phyloP scores from a whole-genome alignment of 2,113 vertebrate genomes.

The Zingel zingel region DNA sequence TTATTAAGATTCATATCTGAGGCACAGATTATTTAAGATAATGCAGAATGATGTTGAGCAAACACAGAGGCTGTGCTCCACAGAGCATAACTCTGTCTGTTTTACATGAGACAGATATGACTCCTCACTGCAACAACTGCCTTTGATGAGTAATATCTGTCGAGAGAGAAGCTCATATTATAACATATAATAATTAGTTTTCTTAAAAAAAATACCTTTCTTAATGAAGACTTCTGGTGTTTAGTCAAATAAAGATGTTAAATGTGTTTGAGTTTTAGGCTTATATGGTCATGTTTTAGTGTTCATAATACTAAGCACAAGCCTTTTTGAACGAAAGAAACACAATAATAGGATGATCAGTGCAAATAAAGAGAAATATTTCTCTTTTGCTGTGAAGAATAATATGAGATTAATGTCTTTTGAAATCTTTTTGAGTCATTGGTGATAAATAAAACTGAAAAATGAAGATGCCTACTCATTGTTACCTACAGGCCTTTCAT shows the following conservation, averaged over 20 bases:
- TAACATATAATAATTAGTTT: neutral
- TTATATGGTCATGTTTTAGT: neutral
- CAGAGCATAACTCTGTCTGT: conserved; percentile 7
- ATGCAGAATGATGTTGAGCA: neutral
- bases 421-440: conserved; percentile 19
- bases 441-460: conserved; percentile 33
- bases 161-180: neutral
- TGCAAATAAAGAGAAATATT: neutral
- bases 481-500: conserved; percentile 23
- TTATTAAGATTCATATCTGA: conserved; percentile 10
- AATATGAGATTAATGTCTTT: conserved; percentile 13
- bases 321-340: neutral
- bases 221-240: neutral
- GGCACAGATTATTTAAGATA: conserved; percentile 7
- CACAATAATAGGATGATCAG: neutral
- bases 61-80: conserved; percentile 2
- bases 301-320: neutral
- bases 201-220: neutral
- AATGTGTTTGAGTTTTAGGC: neutral
- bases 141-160: conserved; percentile 22
- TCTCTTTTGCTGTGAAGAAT: neutral
- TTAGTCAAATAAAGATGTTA: neutral
- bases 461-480: neutral
- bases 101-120: conserved; percentile 27
- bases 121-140: neutral